These are phyloP conservation scores for Heliconius sara DNA, from an alignment of 2,888 invertebrate genomes.

Conservation along the genomic window DNA sequence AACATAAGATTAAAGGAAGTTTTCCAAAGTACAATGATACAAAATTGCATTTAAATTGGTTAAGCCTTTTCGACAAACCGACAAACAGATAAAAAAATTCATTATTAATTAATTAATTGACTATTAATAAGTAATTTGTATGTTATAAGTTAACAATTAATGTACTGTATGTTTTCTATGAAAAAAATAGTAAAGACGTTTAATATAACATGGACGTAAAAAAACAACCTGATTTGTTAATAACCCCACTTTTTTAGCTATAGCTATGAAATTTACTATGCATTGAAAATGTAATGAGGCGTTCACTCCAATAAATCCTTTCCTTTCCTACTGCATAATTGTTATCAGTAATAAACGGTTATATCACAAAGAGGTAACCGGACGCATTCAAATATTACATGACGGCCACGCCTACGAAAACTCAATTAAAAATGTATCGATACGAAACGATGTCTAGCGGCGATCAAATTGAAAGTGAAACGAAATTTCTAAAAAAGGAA, in stretches of 20 bases:
- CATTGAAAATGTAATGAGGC: conserved; percentile 41
- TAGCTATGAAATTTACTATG: conserved; percentile 20
- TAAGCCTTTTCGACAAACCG: no score
- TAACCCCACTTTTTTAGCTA: not conserved
- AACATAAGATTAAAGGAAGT: no score
- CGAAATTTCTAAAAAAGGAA: conserved; percentile 25
- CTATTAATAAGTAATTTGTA: no score
- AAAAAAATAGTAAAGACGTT: not conserved
- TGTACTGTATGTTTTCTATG: no score
- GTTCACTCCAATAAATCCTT: conserved; percentile 45
- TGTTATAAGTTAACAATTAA: no score
- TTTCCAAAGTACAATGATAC: no score
- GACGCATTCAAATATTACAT: conserved; percentile 42
- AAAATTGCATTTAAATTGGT: not conserved
- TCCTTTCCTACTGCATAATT: conserved; percentile 49
- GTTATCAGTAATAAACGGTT: conserved; percentile 50
- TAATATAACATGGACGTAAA: not conserved
- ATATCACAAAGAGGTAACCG: conserved; percentile 47
- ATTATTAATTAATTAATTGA: no score
- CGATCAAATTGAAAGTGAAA: conserved; percentile 35
- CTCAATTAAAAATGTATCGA: conserved; percentile 39
- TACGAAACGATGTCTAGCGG: conserved; percentile 19
- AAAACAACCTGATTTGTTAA: not conserved
- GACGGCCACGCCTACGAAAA: conserved; percentile 46
- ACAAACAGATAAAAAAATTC: no score